Evolutionary conservation across 2,113 vertebrate genomes (phyloP).

Genomic region (Nerophis ophidion): DNA sequence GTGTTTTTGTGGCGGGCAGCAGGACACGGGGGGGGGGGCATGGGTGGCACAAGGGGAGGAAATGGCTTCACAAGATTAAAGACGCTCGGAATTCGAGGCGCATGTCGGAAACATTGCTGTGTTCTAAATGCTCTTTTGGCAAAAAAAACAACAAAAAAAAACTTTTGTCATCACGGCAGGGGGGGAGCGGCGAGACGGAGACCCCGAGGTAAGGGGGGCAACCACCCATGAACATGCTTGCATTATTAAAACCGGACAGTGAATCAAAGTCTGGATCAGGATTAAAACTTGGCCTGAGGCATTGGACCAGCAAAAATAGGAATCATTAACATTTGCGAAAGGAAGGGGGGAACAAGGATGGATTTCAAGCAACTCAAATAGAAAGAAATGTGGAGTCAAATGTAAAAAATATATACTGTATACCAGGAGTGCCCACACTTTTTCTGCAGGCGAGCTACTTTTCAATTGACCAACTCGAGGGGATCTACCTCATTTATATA

Average conservation of each 20-base stretch:
- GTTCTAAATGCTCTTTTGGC: constrained; percentile 96
- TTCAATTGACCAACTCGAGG: too few relatives aligned
- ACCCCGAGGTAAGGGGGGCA: constrained; percentile 20
- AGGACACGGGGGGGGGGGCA: constrained; percentile 76
- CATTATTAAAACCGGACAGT: constrained; percentile 64
- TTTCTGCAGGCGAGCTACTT: too few relatives aligned
- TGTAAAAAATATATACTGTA: background rate
- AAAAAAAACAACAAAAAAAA: constrained; percentile 60
- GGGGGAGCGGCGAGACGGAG: constrained; percentile 18
- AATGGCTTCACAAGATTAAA: constrained; percentile 93
- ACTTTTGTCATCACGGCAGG: constrained; percentile 30
- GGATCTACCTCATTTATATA: too few relatives aligned
- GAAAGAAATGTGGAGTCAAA: background rate
- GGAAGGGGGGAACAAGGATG: background rate
- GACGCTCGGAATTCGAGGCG: constrained; percentile 90
- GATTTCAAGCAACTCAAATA: background rate
- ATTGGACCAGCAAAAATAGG: constrained; percentile 42
- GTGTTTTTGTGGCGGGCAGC: constrained; percentile 83
- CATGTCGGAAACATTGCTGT: constrained; percentile 96
- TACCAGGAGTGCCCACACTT: too few relatives aligned
- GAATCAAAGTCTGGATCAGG: constrained; percentile 59
- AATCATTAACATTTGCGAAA: constrained; percentile 7
- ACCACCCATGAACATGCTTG: constrained; percentile 59
- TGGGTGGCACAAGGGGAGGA: constrained; percentile 46
- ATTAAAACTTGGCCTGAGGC: constrained; percentile 57